Conservation (phyloP, 2,797 vertebrate genomes). For the Erithacus rubecula region DNA sequence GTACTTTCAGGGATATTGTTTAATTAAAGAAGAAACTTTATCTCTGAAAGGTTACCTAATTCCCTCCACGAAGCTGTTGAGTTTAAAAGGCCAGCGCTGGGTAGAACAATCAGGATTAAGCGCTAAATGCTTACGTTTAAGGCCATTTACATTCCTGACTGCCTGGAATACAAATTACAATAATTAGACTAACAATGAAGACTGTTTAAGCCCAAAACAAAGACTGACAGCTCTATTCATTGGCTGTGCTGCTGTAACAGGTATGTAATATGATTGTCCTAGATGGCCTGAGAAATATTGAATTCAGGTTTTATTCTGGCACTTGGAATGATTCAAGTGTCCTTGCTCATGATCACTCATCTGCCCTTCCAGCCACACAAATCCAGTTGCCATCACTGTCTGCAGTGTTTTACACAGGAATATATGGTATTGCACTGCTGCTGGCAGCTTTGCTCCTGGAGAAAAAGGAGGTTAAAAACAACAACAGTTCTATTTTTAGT, state of each 20-base stretch:
- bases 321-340: background rate
- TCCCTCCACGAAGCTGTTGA: background rate
- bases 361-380: background rate
- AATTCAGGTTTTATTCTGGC: background rate
- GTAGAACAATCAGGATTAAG: background rate
- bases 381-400: background rate
- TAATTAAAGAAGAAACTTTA: conserved; percentile 42
- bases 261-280: background rate
- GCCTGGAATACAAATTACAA: background rate
- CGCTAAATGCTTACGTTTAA: background rate
- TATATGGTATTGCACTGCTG: background rate
- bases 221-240: background rate
- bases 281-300: background rate
- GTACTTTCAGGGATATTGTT: background rate
- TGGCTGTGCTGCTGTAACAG: background rate
- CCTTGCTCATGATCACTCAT: background rate
- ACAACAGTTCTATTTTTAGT: background rate
- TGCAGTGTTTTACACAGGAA: background rate
- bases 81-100: background rate
- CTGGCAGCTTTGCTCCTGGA: background rate
- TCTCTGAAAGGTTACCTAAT: background rate
- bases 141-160: background rate
- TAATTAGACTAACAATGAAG: background rate
- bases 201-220: background rate
- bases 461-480: background rate